Evolutionary conservation across 64 coral and sea anemone species (phyloP).

Genomic region (Orbicella faveolata): DNA sequence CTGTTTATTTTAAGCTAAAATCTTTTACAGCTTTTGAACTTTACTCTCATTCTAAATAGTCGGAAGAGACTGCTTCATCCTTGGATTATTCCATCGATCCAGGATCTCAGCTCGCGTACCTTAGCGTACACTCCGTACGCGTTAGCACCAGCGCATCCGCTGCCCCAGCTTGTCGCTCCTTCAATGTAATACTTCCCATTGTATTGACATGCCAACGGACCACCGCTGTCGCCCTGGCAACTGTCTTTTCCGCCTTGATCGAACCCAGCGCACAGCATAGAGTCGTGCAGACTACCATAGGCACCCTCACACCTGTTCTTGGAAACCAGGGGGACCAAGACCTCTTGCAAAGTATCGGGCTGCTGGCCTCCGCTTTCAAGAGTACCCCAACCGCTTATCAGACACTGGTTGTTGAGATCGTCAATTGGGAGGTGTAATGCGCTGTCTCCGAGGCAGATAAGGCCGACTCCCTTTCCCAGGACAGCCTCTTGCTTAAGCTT

Average conservation of each 20-base stretch:
- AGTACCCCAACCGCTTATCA: slow-evolving; percentile 52
- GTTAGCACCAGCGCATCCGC: slow-evolving; percentile 14
- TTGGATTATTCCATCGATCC: slow-evolving; percentile 5
- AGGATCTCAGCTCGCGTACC: neutral
- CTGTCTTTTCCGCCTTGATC: slow-evolving; percentile 26
- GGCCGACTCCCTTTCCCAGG: neutral
- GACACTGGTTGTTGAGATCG: slow-evolving; percentile 35
- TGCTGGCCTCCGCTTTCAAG: neutral
- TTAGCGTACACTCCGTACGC: slow-evolving; percentile 42
- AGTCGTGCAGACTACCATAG: slow-evolving; percentile 26
- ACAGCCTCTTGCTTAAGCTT: slow-evolving; percentile 7
- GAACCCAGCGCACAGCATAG: slow-evolving; percentile 50
- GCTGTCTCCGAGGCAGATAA: slow-evolving; percentile 33
- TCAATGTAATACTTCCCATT: slow-evolving; percentile 7
- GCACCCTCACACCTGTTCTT: neutral
- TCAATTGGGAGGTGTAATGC: neutral
- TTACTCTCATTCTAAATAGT: neutral
- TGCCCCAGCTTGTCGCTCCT: slow-evolving; percentile 49
- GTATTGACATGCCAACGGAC: slow-evolving; percentile 49
- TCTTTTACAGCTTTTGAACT: neutral
- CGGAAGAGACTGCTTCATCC: neutral
- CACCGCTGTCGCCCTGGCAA: slow-evolving; percentile 50
- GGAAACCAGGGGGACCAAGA: slow-evolving; percentile 34
- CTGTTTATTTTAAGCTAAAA: neutral
- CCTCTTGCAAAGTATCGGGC: slow-evolving; percentile 28